Evolutionary conservation across 2,888 invertebrate genomes (phyloP).

Genomic region (Cheilosia vernalis): DNA sequence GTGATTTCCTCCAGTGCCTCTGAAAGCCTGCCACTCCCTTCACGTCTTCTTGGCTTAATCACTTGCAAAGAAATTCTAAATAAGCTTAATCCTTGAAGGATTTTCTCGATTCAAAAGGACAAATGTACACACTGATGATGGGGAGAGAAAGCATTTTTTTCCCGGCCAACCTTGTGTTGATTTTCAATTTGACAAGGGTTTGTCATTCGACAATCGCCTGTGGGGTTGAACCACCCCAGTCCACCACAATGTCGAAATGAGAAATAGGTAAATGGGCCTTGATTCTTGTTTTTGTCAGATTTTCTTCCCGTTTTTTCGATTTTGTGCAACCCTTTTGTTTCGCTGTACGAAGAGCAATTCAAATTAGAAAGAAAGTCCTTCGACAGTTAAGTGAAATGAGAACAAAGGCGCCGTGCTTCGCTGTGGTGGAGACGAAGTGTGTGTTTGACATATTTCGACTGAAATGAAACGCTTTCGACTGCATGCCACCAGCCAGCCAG

Average conservation of each 20-base stretch:
- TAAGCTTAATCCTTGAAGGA: conserved; percentile 74
- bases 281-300: conserved; percentile 55
- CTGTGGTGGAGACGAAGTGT: conserved; percentile 21
- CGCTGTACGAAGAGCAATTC: conserved; percentile 51
- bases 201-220: conserved; percentile 71
- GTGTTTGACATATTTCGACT: conserved; percentile 70
- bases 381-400: conserved; percentile 53
- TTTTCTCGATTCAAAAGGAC: conserved; percentile 70
- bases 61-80: conserved; percentile 71
- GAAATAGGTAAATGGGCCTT: conserved; percentile 48
- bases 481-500: conserved; percentile 12
- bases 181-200: conserved; percentile 74
- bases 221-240: conserved; percentile 15
- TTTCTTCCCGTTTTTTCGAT: conserved; percentile 16
- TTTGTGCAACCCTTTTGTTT: conserved; percentile 42
- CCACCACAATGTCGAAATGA: background rate
- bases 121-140: conserved; percentile 31
- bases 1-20: background rate
- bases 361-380: conserved; percentile 69
- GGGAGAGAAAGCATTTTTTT: background rate
- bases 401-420: background rate
- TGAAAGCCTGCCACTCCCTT: background rate
- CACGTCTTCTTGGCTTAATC: conserved; percentile 53
- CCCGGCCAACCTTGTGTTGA: conserved; percentile 57
- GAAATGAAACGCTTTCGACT: conserved; percentile 35